Conservation (phyloP, 2,113 vertebrate genomes). For the Podilymbus podiceps region DNA sequence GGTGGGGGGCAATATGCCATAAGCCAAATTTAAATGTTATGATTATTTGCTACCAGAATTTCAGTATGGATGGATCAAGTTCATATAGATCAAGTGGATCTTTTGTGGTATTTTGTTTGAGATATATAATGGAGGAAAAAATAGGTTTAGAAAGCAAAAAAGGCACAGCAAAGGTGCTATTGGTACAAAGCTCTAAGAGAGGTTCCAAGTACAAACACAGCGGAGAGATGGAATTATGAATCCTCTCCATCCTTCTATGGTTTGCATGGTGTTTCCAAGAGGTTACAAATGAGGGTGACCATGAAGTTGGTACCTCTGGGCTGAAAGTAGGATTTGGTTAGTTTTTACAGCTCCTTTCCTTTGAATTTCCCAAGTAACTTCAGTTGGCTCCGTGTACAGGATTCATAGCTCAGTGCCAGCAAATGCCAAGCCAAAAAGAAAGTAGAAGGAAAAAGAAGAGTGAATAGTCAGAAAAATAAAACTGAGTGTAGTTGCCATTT, state of each 20-base stretch:
- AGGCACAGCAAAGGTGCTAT: neutral
- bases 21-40: neutral
- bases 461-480: neutral
- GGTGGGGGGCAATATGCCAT: neutral
- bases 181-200: neutral
- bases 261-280: neutral
- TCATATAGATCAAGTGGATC: neutral
- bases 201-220: neutral
- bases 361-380: neutral
- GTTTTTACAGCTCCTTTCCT: neutral
- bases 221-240: neutral
- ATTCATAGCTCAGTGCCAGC: neutral
- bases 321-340: neutral
- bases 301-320: neutral
- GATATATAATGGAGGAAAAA: neutral
- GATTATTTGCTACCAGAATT: neutral
- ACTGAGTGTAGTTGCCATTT: neutral
- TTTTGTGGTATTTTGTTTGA: neutral
- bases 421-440: constrained; percentile 4
- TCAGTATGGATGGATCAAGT: neutral
- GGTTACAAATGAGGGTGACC: neutral
- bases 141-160: neutral
- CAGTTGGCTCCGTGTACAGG: neutral
- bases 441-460: neutral
- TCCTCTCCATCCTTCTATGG: neutral